Evolutionary conservation across 2,888 invertebrate genomes (phyloP), one percentile per base, ranked within the genome.

Genomic region (Aethes cnicana): DNA sequence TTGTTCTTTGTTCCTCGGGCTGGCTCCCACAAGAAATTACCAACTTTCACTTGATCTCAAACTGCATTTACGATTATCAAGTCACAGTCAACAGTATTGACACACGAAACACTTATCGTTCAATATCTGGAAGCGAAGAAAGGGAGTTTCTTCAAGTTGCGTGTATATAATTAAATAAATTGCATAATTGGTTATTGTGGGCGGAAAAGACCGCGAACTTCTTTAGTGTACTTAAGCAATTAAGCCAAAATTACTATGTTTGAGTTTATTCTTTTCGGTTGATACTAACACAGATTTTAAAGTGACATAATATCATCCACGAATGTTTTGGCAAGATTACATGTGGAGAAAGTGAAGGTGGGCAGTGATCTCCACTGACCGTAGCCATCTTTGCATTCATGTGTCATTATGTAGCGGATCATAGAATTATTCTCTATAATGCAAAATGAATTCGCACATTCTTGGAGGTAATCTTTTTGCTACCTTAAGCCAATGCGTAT

Each of bases 1-100:
- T 87, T 66, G 74, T 69, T 77, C 67, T 79, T 72, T 66, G 66
- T 69, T 71, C 76, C 75, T 69, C 72, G 74, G 72, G 74, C 71
- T 74, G 70, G 80, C 78, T 68, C 85, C 83, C 79, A 70, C 60
- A 62, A 66, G 66, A 77, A 79, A 80, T 77, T 76, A 70, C 64
- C 63, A 75, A 86, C 87, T 88, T 88, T 88, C 88, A 88, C 87
- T 87, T 73, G 69, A 77, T 78, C 76, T 80, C 72, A 66, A 63
- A 63, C 70, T 69, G 35, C 44, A 64, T 63, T 64, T 55, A 32
- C 53, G 47, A 18, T 39, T 39, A 49, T 54, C 47, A 56, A 49
- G 54, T 50, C 56, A 58, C 60, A 44, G 47, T 25, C 17, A 16
- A 32, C 18, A 18, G 20, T 37, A 37, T 23, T 23, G 37, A 33